Evolutionary conservation across 2,113 vertebrate species (phyloP), one percentile per base, ranked within the genome.

Genomic region (Ochotona princeps): DNA sequence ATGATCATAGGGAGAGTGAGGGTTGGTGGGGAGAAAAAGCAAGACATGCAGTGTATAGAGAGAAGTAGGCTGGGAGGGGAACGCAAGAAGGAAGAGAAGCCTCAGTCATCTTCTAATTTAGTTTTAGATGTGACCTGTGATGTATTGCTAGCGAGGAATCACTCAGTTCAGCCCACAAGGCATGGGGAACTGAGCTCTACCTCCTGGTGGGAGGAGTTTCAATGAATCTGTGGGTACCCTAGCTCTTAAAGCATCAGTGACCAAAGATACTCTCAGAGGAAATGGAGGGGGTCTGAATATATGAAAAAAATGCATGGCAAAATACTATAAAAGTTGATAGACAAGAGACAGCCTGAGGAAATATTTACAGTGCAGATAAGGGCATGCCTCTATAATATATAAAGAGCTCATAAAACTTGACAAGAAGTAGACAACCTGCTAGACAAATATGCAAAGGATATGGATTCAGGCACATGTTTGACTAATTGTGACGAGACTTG

Each of bases 361-460:
- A 73, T 26, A 35, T 90, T 79, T 57, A 18, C 38, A 84, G 44
- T 67, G 12, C 44, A 89, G 69, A 66, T 85, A 66, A 92, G 66
- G 51, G 57, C 28, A 78, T 75, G 84, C 87, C 38, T 89, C 49
- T 83, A 38, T 25, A 63, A 80, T 90, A 88, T 44, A 28, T 75
- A 84, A 84, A 94, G 44, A 93, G 32, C 49, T 83, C 6, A 2
- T 83, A 83, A 87, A 74, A 79, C 61, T 25, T 87, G 90, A 80
- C 32, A 75, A 92, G 75, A 85, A 76, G 26, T 23, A 65, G 90
- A 74, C 32, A 75, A 30, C 8, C n/a, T 23, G 28, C 49, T 83
- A 70, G 86, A 83, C 76, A 73, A 54, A 83, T 80, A 83, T 20
- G 23, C 66, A 67, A 90, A 80, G 23, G n/a, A 28, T 61, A 72